A percentile compares a stretch with the other conserved stretches of the same genome.
phyloP scores from a whole-genome alignment of 2,888 invertebrate genomes.

The Limnephilus lunatus region DNA sequence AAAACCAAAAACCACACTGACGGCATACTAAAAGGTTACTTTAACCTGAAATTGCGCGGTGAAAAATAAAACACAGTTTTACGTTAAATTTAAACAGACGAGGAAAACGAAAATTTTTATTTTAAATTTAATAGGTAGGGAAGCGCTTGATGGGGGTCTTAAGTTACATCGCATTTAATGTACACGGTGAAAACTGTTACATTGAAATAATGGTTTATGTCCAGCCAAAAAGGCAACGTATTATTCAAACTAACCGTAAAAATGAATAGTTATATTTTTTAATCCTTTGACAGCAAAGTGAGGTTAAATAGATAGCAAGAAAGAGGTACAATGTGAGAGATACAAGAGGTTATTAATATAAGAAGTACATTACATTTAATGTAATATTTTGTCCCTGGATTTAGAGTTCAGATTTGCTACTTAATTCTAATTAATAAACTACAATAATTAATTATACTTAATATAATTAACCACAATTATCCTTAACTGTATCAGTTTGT shows the following conservation, averaged over 20 bases:
- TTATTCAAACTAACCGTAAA: neutral
- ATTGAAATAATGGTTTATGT: neutral
- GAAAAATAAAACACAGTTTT: neutral
- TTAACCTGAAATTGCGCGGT: conserved; percentile 8
- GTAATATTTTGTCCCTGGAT: too few species aligned
- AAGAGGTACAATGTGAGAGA: too few species aligned
- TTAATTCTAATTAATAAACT: too few species aligned
- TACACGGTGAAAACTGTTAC: neutral
- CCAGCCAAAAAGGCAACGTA: too few species aligned
- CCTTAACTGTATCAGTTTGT: too few species aligned
- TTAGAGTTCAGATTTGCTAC: too few species aligned
- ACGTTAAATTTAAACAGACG: neutral
- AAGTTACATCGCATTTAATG: neutral
- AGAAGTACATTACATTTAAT: too few species aligned
- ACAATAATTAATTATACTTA: too few species aligned
- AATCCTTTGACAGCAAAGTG: too few species aligned
- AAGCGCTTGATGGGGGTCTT: neutral
- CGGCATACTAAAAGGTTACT: conserved; percentile 52
- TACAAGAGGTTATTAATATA: too few species aligned
- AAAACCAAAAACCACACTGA: conserved; percentile 29
- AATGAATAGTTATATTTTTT: neutral
- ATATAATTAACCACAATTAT: too few species aligned
- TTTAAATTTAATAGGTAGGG: neutral
- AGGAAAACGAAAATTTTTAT: neutral
- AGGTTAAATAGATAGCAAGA: too few species aligned